phyloP scores from a whole-genome alignment of 2,113 vertebrate genomes.

The Corythaixoides concolor region DNA sequence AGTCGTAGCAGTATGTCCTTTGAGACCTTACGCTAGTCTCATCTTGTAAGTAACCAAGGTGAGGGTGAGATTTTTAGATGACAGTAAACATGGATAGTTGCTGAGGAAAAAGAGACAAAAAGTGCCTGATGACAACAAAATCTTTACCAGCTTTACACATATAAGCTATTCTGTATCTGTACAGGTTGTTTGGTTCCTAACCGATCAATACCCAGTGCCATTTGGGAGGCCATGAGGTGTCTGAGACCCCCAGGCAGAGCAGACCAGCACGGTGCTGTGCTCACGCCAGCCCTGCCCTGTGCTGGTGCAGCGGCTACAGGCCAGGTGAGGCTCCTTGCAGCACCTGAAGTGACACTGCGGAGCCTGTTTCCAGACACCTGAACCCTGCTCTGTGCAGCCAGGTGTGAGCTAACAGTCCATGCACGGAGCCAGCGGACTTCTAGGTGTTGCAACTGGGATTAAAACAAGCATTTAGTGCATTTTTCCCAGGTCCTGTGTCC shows the following conservation, averaged over 20 bases:
- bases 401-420: no score
- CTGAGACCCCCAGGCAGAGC: neutral
- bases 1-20: neutral
- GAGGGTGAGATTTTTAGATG: neutral
- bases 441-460: neutral
- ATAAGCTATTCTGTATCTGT: neutral
- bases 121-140: neutral
- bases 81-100: no score
- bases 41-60: neutral
- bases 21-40: neutral
- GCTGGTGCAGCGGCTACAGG: neutral
- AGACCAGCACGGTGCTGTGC: rapidly evolving
- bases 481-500: no score
- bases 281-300: neutral
- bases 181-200: no score
- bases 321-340: neutral
- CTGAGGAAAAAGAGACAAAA: neutral
- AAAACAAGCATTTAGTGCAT: neutral
- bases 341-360: neutral
- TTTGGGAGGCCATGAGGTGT: neutral
- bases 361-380: neutral
- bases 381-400: neutral
- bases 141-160: neutral
- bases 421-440: no score
- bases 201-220: no score